Base-by-base conservation (phyloP, 2,113 vertebrate species). In the Corvus cornix region DNA sequence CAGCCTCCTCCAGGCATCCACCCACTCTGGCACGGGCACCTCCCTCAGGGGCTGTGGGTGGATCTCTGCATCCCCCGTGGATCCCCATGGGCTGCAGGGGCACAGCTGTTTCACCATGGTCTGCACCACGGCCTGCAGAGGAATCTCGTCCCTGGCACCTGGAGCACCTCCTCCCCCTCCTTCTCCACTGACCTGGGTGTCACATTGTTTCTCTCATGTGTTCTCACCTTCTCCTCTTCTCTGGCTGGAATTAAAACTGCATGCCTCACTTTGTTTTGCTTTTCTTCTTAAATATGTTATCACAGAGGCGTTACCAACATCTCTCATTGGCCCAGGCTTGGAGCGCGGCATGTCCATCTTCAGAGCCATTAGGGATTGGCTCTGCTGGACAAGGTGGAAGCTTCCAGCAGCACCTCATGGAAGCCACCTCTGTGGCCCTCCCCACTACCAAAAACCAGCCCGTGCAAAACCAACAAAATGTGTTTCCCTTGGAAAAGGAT, bases 291-390 rank as follows among this genome's bases (percentile, higher is more conserved):
- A 60, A 60, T 17, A 1, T 60, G 23, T 60, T 26, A 27, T 37
- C 24, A 60, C 58, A 37, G n/a, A 37, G 58, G n/a, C 2, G 4
- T 37, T 37, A 60, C 35, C 58, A 60, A 3, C 58, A 26, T 37
- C 35, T 60, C 23, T 12, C 8, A 18, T 27, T 60, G 58, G 23
- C n/a, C 58, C n/a, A 35, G 58, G 3, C 11, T 18, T 60, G 35
- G 10, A 0, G 1, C 2, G n/a, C 0, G 0, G 24, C 16, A 12
- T 26, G 7, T 59, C n/a, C n/a, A 26, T 60, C 23, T 37, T 37
- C 58, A 37, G 58, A 37, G 35, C 35, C 35, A 37, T 27, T 10
- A 4, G 58, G 23, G 10, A 18, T 8, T 60, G 58, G n/a, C 35
- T 60, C 35, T 60, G 35, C 35, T 27, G 16, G 58, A 37, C 58